These are phyloP conservation scores for Bilobella aurantiaca DNA, from an alignment of 1,140 invertebrate species.

Conservation along the genomic window DNA sequence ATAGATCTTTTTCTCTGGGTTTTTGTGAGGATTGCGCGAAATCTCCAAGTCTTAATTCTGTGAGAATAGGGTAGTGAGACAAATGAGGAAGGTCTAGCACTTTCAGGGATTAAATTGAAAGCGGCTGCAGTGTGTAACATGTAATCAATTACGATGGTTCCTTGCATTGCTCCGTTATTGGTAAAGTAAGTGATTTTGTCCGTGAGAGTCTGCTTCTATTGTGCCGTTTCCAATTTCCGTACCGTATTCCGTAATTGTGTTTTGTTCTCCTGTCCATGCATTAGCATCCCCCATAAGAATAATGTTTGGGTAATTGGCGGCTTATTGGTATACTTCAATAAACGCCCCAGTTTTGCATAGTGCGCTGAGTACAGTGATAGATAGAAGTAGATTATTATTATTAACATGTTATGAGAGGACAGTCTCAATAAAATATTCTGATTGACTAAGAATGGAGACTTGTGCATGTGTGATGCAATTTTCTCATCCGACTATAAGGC, in stretches of 20 bases:
- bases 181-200: no score
- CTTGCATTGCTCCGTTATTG: no score
- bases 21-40: no score
- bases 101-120: no score
- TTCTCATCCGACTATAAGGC: not conserved
- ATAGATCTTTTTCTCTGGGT: no score
- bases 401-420: not conserved
- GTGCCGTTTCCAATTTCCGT: no score
- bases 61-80: no score
- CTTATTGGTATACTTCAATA: not conserved
- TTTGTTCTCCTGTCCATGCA: not conserved
- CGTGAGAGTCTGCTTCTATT: no score
- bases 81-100: no score
- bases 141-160: no score
- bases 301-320: not conserved
- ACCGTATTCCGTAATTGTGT: not conserved
- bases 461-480: not conserved
- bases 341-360: not conserved
- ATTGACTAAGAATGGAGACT: not conserved
- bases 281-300: not conserved
- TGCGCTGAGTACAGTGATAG: not conserved
- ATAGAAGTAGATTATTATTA: not conserved
- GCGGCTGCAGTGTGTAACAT: no score
- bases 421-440: not conserved
- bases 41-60: no score